Evolutionary conservation across 2,113 vertebrate genomes (phyloP).

Genomic region (Coregonus clupeaformis): DNA sequence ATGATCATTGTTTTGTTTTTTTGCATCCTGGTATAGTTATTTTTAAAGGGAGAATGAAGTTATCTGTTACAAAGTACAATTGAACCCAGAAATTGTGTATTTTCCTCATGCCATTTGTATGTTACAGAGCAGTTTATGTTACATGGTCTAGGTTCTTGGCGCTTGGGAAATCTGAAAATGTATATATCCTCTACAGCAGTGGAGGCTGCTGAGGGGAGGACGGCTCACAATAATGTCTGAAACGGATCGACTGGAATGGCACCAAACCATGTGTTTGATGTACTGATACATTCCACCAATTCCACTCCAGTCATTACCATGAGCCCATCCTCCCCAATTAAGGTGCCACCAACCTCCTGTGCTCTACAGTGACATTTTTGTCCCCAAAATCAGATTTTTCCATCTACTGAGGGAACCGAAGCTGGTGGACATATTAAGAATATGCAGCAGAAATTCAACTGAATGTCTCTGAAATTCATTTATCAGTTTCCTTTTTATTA

Average conservation of each 20-base stretch:
- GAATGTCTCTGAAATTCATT: conserved; percentile 69
- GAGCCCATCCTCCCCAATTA: too few species aligned
- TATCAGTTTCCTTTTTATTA: conserved; percentile 72
- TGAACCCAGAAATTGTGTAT: conserved; percentile 35
- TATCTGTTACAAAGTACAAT: conserved; percentile 18
- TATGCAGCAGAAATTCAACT: conserved; percentile 73
- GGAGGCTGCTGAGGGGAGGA: too few species aligned
- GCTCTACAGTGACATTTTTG: conserved; percentile 36
- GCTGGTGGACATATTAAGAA: conserved; percentile 55
- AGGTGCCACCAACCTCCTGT: too few species aligned
- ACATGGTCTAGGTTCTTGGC: conserved; percentile 26
- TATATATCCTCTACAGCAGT: too few species aligned
- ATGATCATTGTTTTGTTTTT: conserved; percentile 27
- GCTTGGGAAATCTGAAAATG: too few species aligned
- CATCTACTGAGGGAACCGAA: conserved; percentile 49
- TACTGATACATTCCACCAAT: too few species aligned
- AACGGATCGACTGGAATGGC: too few species aligned
- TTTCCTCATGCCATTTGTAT: conserved; percentile 51
- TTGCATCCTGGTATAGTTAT: conserved; percentile 34
- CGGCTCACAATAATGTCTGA: too few species aligned
- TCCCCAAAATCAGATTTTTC: conserved; percentile 63
- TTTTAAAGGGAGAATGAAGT: conserved; percentile 48
- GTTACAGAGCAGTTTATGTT: conserved; percentile 48
- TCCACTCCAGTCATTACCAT: too few species aligned
- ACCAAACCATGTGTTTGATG: too few species aligned